phyloP scores from a whole-genome alignment of 2,113 vertebrate species.

The Nesoenas mayeri region DNA sequence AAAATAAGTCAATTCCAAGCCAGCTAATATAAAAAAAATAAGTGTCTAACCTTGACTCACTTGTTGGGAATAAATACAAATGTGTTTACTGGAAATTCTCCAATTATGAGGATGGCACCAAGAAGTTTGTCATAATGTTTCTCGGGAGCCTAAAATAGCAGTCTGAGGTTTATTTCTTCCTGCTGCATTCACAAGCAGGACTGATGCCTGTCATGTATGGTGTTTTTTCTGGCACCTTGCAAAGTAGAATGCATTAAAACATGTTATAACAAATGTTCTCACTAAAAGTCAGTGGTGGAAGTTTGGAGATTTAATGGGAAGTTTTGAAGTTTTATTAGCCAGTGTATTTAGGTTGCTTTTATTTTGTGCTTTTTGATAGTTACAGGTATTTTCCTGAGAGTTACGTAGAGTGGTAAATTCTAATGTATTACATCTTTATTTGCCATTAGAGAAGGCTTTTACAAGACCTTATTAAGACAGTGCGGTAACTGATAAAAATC shows the following conservation, averaged over 20 bases:
- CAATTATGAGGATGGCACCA: background rate
- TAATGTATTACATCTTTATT: background rate
- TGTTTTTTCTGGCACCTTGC: background rate
- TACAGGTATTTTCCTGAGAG: background rate
- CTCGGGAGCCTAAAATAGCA: background rate
- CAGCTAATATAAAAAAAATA: background rate
- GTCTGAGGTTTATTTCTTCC: background rate
- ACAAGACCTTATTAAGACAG: background rate
- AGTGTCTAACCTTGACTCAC: background rate
- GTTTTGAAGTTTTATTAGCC: background rate
- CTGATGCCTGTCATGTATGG: background rate
- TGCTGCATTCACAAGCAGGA: background rate
- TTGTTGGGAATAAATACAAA: background rate
- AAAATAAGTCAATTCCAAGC: background rate
- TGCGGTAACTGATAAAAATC: background rate
- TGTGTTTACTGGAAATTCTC: background rate
- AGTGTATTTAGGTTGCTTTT: background rate
- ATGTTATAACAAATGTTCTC: background rate
- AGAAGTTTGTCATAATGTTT: background rate
- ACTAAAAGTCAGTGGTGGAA: background rate
- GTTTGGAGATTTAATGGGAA: background rate
- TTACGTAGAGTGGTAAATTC: background rate
- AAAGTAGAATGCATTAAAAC: background rate
- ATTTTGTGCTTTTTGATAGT: background rate
- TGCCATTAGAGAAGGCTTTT: background rate